Base-by-base conservation (phyloP, 2,888 invertebrate species). In the Pimpla rufipes region DNA sequence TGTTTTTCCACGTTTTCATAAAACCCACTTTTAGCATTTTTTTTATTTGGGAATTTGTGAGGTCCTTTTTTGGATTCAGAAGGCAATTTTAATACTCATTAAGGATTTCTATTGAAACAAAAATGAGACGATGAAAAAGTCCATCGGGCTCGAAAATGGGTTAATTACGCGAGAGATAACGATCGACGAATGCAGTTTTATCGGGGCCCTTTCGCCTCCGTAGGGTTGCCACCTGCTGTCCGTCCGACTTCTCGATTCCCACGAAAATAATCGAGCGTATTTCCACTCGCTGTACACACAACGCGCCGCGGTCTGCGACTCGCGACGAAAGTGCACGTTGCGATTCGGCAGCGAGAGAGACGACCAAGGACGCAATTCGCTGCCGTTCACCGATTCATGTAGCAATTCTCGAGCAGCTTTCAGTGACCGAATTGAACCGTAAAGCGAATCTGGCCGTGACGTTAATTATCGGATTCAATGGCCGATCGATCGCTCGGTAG, bases 111-210 rank as follows among this genome's bases (percentile, higher is more conserved):
- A 21, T 52, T 42, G 16, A n/a, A 50, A 40, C n/a, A 21, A 55
- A 57, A 16, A 40, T 16, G 55, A 47, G 18, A 18, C 10, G 35
- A 29, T 35, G 40, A 18, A 55, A 71, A 11, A 57, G 59, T 21
- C 45, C 10, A 74, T 82, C 68, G 66, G 35, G 29, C 23, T 18
- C 52, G 70, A 81, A 87, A 88, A 71, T 86, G 85, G 85, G 83
- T 85, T 85, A 85, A 87, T 83, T 85, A 80, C 83, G 79, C 86
- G 59, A 76, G 67, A 85, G 83, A 86, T 86, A 80, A 81, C 67
- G 45, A 59, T 57, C 57, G 66, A 71, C 42, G 57, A 29, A 75
- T 55, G 21, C 45, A 59, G 68, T 62, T 40, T 67, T 55, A 57
- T 76, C 59, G 29, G 42, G 57, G n/a, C 37, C n/a, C 21, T n/a